Base-by-base conservation (phyloP, 1,140 invertebrate genomes). In the Anagrus nilaparvatae region DNA sequence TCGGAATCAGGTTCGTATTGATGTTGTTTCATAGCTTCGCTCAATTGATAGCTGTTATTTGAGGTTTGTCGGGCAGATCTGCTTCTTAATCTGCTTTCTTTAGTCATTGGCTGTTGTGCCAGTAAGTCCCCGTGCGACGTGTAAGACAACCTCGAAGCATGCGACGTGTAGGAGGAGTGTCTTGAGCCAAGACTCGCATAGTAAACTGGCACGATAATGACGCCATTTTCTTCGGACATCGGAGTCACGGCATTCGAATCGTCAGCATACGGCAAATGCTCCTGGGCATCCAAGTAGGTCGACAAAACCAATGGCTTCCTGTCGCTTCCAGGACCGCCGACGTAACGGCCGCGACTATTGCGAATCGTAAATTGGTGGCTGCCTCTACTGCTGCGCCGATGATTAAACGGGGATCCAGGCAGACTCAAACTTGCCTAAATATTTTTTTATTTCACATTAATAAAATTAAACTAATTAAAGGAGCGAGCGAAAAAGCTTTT, bases 231-330 rank as follows among this genome's bases (percentile, higher is more conserved):
- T 71, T 97, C 94, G 37, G 90, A 95, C 86, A 95, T 94, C 10
- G 94, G 94, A 31, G 93, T 97, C 3, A 96, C 93, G 35, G 93
- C 94, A 58, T 92, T 92, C 32, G 91, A 96, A 65, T 97, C 93
- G 64, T 97, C 94, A 19, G 92, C 93, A 65, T 92, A 97, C 12
- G 94, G 94, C 55, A 97, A 77, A 66, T 96, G 89, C 71, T 94
- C 90, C 65, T 95, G 86, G 41, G 90, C 91, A 64, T 97, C 93
- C 58, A 95, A 73, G 71, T 93, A 94, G 37, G 88, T 93, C 52
- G 89, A 93, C 37, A 94, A 72, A 30, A 97, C 91, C 43, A 97
- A 72, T 4, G 93, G 92, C 62, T 95, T 95, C 45, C 87, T 79
- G 65, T 95, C 91, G 33, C 82, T 81, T 48, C 84, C 81, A 13